Evolutionary conservation across 2,797 vertebrate species (phyloP).

Genomic region (Geotrypetes seraphini): DNA sequence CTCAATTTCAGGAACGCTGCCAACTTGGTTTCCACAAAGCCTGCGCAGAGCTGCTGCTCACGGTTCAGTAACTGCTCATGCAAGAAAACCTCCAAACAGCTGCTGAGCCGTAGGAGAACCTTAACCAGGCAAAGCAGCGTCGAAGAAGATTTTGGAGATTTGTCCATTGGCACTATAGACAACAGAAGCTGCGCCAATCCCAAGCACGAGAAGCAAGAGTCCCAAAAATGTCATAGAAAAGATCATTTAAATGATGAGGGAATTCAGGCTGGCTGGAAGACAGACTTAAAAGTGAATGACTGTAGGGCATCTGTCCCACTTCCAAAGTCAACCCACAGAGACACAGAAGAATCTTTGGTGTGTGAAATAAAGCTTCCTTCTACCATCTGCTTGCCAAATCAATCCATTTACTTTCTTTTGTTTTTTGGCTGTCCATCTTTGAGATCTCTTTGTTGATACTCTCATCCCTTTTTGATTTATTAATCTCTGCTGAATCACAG

Average conservation of each 20-base stretch:
- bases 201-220: slow-evolving; percentile 40
- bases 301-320: slow-evolving; percentile 61
- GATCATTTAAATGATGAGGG: slow-evolving; percentile 55
- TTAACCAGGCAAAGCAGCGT: slow-evolving; percentile 83
- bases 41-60: slow-evolving; percentile 16
- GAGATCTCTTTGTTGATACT: slow-evolving; percentile 20
- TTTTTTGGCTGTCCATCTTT: slow-evolving; percentile 40
- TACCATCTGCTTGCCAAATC: slow-evolving; percentile 71
- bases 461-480: slow-evolving; percentile 35
- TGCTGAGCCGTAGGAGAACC: slow-evolving; percentile 73
- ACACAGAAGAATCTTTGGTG: slow-evolving; percentile 77
- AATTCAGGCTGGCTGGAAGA: slow-evolving; percentile 67
- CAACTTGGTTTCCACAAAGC: slow-evolving; percentile 40
- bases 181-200: slow-evolving; percentile 44
- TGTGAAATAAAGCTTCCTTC: slow-evolving; percentile 59
- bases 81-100: slow-evolving; percentile 47
- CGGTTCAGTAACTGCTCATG: slow-evolving; percentile 54
- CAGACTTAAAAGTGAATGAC: slow-evolving; percentile 49
- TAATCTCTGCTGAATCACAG: slow-evolving; percentile 17
- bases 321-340: slow-evolving; percentile 63
- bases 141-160: slow-evolving; percentile 77
- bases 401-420: slow-evolving; percentile 47
- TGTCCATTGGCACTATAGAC: slow-evolving; percentile 41
- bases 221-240: slow-evolving; percentile 43
- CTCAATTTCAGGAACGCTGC: slow-evolving; percentile 50